phyloP scores from a whole-genome alignment of 2,797 vertebrate species.

The Apogon talboti region DNA sequence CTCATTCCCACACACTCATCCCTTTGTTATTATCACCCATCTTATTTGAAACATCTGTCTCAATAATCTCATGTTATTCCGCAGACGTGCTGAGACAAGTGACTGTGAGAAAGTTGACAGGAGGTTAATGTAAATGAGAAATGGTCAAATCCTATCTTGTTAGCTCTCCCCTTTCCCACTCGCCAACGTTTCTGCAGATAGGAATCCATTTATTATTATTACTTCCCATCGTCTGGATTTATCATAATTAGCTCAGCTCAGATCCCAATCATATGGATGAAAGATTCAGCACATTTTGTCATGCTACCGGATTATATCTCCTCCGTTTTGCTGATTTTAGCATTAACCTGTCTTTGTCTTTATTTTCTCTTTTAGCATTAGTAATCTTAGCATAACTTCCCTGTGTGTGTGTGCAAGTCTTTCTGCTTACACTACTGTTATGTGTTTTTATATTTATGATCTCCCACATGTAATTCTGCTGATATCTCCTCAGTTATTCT shows the following conservation, averaged over 20 bases:
- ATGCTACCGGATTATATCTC: constrained; percentile 47
- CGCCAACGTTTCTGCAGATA: constrained; percentile 52
- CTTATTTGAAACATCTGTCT: constrained; percentile 64
- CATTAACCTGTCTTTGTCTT: constrained; percentile 34
- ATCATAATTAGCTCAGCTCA: constrained; percentile 70
- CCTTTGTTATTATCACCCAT: constrained; percentile 37
- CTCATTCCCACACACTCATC: constrained; percentile 13
- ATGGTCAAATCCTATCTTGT: constrained; percentile 38
- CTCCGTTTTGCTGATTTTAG: constrained; percentile 31
- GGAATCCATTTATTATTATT: constrained; percentile 49
- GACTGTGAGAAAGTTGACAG: constrained; percentile 33
- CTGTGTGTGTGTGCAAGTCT: background rate
- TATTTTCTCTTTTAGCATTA: constrained; percentile 12
- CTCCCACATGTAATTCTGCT: background rate
- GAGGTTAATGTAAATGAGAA: constrained; percentile 68
- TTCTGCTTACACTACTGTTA: background rate
- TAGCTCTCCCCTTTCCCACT: constrained; percentile 9
- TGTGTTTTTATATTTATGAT: background rate
- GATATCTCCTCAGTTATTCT: background rate
- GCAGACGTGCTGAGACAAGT: constrained; percentile 50
- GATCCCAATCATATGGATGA: constrained; percentile 56
- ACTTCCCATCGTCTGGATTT: constrained; percentile 59
- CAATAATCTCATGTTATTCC: constrained; percentile 50
- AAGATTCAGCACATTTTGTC: constrained; percentile 57
- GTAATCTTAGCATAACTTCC: constrained; percentile 9